Conservation (phyloP, 2,797 vertebrate species). For the Phylloscopus collybita region DNA sequence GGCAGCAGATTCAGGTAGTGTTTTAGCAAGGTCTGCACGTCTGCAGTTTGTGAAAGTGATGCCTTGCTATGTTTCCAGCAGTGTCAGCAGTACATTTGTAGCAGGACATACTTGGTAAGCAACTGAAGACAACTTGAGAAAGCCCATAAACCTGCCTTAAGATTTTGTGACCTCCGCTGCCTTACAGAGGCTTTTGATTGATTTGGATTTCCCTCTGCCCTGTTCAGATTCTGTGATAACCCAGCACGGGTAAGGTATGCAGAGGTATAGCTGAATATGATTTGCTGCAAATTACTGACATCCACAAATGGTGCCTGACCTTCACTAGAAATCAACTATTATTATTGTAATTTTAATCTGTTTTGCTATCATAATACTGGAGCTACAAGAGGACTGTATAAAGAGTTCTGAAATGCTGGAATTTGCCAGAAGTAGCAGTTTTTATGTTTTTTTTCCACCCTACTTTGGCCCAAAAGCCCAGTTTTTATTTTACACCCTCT, state of each 20-base stretch:
- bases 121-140: background rate
- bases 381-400: background rate
- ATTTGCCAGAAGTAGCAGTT: background rate
- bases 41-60: constrained; percentile 19
- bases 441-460: background rate
- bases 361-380: background rate
- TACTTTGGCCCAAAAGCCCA: background rate
- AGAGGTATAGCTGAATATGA: background rate
- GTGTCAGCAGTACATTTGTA: constrained; percentile 17
- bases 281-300: background rate
- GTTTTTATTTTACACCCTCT: background rate
- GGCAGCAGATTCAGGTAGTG: background rate
- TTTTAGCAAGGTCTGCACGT: background rate
- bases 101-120: constrained; percentile 13
- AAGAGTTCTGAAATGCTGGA: background rate
- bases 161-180: background rate
- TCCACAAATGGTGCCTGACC: background rate
- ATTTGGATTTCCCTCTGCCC: background rate
- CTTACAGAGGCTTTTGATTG: background rate
- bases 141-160: background rate
- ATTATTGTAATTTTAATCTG: background rate
- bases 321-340: background rate
- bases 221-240: background rate
- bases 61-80: constrained; percentile 3
- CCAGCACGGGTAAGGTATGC: background rate